phyloP scores from a whole-genome alignment of 2,113 vertebrate species.

The Mormyrus lacerda region DNA sequence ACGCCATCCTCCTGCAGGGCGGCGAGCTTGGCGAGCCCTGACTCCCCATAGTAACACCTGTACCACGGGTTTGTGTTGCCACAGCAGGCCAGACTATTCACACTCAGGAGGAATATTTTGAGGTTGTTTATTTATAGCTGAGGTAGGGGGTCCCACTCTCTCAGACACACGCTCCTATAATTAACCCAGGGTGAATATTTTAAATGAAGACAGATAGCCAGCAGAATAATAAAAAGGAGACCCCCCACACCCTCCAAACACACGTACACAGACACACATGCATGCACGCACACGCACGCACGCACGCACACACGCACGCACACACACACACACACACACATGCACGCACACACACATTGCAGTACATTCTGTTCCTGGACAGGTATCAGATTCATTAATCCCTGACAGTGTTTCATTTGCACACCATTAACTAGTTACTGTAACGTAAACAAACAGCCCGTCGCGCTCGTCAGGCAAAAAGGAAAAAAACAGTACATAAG shows the following conservation, averaged over 20 bases:
- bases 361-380: background rate
- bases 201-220: constrained; percentile 55
- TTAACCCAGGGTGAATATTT: constrained; percentile 67
- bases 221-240: constrained; percentile 51
- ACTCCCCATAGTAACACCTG: constrained; percentile 85
- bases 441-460: constrained; percentile 44
- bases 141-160: constrained; percentile 30
- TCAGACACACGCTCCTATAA: constrained; percentile 54
- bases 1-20: background rate
- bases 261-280: too few relatives aligned
- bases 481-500: background rate
- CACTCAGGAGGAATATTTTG: constrained; percentile 91
- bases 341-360: background rate
- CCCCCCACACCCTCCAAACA: constrained; percentile 22
- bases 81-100: constrained; percentile 85
- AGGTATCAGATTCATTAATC: constrained; percentile 2
- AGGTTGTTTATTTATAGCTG: constrained; percentile 89
- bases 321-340: background rate
- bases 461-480: constrained; percentile 44
- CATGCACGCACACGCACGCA: background rate
- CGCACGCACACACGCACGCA: background rate
- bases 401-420: constrained; percentile 20
- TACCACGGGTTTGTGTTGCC: constrained; percentile 70
- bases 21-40: background rate
- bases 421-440: constrained; percentile 33